A percentile compares a stretch with the other conserved stretches of the same genome.
Conservation (phyloP, 2,113 vertebrate genomes). For the Pyxicephalus adspersus region DNA sequence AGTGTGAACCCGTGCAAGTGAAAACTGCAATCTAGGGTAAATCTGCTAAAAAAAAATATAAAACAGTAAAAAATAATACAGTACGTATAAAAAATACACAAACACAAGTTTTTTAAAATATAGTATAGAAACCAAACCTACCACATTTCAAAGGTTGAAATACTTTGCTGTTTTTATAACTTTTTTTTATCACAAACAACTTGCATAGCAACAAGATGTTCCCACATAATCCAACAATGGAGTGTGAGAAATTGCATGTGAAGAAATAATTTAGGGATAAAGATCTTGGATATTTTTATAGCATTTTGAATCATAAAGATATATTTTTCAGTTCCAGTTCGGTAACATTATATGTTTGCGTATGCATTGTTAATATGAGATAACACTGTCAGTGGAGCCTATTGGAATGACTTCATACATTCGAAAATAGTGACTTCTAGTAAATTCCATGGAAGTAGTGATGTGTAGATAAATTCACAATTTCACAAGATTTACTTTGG, state of each 20-base stretch:
- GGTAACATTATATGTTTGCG: slow-evolving; percentile 13
- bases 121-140: too few species aligned
- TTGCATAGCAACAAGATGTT: not conserved
- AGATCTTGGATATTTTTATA: not conserved
- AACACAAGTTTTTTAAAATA: too few species aligned
- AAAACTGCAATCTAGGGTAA: too few species aligned
- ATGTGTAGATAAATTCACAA: not conserved
- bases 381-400: slow-evolving; percentile 20
- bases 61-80: too few species aligned
- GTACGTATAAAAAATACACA: too few species aligned
- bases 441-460: not conserved
- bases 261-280: slow-evolving; percentile 19
- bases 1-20: too few species aligned
- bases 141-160: too few species aligned
- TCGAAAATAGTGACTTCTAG: slow-evolving; percentile 18
- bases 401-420: slow-evolving; percentile 18
- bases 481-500: not conserved
- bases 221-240: not conserved
- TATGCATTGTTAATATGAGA: slow-evolving; percentile 22
- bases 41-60: too few species aligned
- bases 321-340: slow-evolving; percentile 14
- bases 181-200: too few species aligned
- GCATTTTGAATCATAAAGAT: not conserved
- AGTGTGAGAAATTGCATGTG: not conserved
- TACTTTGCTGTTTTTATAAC: too few species aligned